Evolutionary conservation across 2,888 invertebrate species (phyloP).

Genomic region (Tachina fera): DNA sequence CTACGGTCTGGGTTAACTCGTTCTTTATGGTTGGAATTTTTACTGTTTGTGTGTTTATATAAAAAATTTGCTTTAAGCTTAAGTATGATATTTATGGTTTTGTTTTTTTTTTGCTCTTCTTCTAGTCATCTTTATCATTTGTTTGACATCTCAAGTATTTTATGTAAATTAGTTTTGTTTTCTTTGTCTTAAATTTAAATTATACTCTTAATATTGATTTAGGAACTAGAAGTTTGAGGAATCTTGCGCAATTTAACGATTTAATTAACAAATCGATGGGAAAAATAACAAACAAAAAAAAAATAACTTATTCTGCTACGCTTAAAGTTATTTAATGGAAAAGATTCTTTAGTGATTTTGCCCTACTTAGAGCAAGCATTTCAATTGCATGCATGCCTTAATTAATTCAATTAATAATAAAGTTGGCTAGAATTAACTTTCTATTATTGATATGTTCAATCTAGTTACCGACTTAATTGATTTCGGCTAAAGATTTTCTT

Average conservation of each 20-base stretch:
- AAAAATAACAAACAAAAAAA: neutral
- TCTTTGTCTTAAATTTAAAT: slow-evolving; percentile 29
- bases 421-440: neutral
- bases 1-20: neutral
- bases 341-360: no score
- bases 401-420: slow-evolving; percentile 9
- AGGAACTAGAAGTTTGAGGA: slow-evolving; percentile 28
- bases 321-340: no score
- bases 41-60: neutral
- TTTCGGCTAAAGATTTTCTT: neutral
- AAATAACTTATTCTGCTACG: neutral
- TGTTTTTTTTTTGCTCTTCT: slow-evolving; percentile 20
- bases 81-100: slow-evolving; percentile 51
- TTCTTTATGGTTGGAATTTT: slow-evolving; percentile 8
- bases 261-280: slow-evolving; percentile 37
- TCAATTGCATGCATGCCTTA: neutral
- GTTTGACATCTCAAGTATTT: slow-evolving; percentile 69
- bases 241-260: slow-evolving; percentile 47
- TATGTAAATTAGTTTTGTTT: slow-evolving; percentile 48
- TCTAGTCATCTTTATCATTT: slow-evolving; percentile 51
- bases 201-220: slow-evolving; percentile 70
- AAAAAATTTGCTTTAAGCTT: slow-evolving; percentile 4
- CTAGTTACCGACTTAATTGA: neutral
- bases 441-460: neutral
- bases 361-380: no score